Percentiles rank a stretch among this genome's conserved stretches.
Evolutionary conservation across 30 jellyfish, hydroid and myxozoan species (phyloP).

Genomic region (Clytia hemisphaerica): DNA sequence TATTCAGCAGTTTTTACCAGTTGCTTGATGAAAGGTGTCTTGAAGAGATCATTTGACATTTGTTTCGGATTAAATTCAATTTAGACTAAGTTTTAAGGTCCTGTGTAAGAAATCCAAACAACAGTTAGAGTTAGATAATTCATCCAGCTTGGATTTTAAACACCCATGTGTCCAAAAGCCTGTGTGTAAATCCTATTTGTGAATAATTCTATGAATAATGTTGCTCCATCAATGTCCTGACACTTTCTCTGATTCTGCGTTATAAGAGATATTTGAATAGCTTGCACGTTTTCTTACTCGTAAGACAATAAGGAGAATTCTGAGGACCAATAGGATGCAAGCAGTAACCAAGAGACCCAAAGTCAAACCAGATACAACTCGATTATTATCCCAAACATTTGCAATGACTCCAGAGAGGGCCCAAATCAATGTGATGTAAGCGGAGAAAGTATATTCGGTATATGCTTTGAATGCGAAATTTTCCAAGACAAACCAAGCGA

Average conservation of each 20-base stretch:
- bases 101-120: too few species aligned
- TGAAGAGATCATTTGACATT: too few species aligned
- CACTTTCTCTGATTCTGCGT: conserved; percentile 20
- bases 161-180: too few species aligned
- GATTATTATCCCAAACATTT: not conserved
- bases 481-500: conserved; percentile 42
- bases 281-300: not conserved
- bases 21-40: too few species aligned
- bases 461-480: conserved; percentile 9
- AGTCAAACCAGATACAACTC: conserved; percentile 1
- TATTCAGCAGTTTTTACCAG: too few species aligned
- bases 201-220: too few species aligned
- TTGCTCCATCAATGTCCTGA: too few species aligned
- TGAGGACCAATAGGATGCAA: not conserved
- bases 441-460: conserved; percentile 25
- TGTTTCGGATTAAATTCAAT: too few species aligned
- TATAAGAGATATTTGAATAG: conserved; percentile 3
- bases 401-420: conserved; percentile 13
- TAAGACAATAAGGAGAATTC: not conserved
- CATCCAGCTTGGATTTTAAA: too few species aligned
- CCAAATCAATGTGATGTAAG: conserved; percentile 6
- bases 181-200: too few species aligned
- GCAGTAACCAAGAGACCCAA: not conserved
- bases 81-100: too few species aligned
- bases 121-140: too few species aligned